Conservation (phyloP, 2,113 vertebrate species). For the Pseudonaja textilis region DNA sequence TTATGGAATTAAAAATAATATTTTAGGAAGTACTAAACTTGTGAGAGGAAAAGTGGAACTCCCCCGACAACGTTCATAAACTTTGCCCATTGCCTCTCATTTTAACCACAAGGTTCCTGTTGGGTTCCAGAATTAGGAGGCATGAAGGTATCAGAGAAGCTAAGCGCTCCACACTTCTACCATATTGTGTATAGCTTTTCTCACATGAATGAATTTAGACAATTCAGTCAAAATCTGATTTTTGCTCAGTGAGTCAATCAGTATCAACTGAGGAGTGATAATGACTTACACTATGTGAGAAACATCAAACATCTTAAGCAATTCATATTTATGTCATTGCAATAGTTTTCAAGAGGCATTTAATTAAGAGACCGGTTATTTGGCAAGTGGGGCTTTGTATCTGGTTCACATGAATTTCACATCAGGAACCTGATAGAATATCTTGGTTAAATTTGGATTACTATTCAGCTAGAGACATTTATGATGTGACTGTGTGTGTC, state of each 20-base stretch:
- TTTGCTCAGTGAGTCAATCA: neutral
- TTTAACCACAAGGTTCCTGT: neutral
- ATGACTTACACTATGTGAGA: neutral
- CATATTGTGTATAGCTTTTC: neutral
- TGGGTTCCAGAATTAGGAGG: neutral
- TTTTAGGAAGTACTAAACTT: neutral
- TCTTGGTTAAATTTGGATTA: neutral
- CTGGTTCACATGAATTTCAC: neutral
- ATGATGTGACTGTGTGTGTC: neutral
- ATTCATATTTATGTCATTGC: neutral
- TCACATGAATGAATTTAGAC: neutral
- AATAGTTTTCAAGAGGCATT: neutral
- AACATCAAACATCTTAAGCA: neutral
- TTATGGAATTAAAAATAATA: neutral
- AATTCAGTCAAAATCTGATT: neutral
- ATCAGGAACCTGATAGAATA: neutral
- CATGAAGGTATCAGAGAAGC: neutral
- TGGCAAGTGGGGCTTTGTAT: neutral
- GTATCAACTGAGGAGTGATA: neutral
- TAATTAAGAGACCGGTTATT: neutral
- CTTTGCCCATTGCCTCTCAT: neutral
- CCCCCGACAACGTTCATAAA: neutral
- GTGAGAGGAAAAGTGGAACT: neutral
- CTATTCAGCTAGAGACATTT: neutral
- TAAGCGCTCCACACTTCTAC: neutral